Evolutionary conservation across 2,797 vertebrate genomes (phyloP).

Genomic region (Echiichthys vipera): DNA sequence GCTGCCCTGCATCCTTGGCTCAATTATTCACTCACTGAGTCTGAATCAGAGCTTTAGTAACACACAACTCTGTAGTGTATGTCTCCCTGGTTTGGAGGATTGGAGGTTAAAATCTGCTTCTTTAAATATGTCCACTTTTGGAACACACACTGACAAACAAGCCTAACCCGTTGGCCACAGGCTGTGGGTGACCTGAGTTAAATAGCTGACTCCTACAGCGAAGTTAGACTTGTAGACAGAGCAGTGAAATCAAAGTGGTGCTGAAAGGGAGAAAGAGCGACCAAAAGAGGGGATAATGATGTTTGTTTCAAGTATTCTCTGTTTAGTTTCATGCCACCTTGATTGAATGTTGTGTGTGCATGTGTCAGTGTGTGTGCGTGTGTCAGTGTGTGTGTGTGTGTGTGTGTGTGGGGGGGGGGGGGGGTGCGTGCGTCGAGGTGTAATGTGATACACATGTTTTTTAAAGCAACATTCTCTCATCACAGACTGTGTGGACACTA

Average conservation of each 20-base stretch:
- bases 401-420: neutral
- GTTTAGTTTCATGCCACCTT: constrained; percentile 1
- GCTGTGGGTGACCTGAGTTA: neutral
- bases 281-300: neutral
- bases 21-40: neutral
- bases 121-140: neutral
- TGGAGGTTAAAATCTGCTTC: neutral
- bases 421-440: neutral
- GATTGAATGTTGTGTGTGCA: neutral
- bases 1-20: neutral
- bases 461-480: neutral
- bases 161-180: neutral
- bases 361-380: neutral
- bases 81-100: neutral
- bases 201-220: neutral
- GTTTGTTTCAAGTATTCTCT: constrained; percentile 16
- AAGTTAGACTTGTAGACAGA: constrained; percentile 5
- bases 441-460: neutral
- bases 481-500: neutral
- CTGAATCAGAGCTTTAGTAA: neutral
- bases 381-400: neutral
- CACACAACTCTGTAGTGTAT: neutral
- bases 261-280: neutral
- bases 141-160: constrained; percentile 7
- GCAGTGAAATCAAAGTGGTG: neutral